Evolutionary conservation across 2,888 invertebrate species (phyloP).

Genomic region (Liposcelis brunnea): DNA sequence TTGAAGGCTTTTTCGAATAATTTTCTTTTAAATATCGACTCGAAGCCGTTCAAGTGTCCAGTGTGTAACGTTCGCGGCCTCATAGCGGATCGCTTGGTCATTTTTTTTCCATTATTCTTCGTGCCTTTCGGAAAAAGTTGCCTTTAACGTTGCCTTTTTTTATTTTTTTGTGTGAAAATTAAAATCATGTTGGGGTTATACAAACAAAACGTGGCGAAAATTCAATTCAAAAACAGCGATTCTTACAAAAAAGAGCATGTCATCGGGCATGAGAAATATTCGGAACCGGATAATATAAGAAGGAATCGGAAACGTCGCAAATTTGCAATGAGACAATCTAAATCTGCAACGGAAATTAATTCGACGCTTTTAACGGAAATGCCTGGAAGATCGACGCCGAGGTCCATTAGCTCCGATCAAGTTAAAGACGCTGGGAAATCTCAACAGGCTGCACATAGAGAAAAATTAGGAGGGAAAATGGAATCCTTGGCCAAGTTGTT

Average conservation of each 20-base stretch:
- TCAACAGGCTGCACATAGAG: slow-evolving; percentile 5
- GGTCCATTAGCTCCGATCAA: slow-evolving; percentile 9
- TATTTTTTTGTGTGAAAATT: too few relatives aligned
- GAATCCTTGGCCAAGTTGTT: slow-evolving; percentile 1
- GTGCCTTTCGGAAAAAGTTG: too few relatives aligned
- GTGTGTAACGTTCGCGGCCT: too few relatives aligned
- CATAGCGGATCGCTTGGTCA: too few relatives aligned
- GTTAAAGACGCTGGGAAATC: slow-evolving; percentile 18
- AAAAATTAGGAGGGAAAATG: slow-evolving; percentile 2
- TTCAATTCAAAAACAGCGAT: too few relatives aligned
- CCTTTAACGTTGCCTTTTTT: too few relatives aligned
- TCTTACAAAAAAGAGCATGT: neutral
- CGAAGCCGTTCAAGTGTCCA: too few relatives aligned
- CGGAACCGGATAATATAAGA: neutral
- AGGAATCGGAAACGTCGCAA: slow-evolving; percentile 6
- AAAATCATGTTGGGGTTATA: too few relatives aligned
- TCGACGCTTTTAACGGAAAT: slow-evolving; percentile 44
- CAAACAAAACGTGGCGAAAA: too few relatives aligned
- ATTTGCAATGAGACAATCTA: slow-evolving; percentile 40
- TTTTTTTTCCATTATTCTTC: too few relatives aligned
- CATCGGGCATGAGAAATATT: slow-evolving; percentile 4
- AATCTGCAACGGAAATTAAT: slow-evolving; percentile 50
- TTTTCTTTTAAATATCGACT: too few relatives aligned
- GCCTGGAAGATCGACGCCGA: neutral
- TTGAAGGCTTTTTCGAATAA: too few relatives aligned